Conservation (phyloP, 2,888 invertebrate species). For the Cynaeus angustus region DNA sequence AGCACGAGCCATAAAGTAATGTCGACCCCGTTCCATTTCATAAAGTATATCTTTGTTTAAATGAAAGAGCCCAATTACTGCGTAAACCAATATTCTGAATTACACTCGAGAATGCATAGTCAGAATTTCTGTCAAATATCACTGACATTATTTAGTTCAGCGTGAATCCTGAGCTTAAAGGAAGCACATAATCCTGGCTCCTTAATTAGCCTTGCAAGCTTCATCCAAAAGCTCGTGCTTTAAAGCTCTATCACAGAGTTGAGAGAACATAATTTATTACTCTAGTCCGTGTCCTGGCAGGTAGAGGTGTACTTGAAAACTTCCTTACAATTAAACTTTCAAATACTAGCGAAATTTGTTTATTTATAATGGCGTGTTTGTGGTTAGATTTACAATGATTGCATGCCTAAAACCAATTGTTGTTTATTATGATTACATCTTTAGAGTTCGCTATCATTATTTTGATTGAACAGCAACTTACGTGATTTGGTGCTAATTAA, state of each 20-base stretch:
- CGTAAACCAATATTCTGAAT: conserved; percentile 39
- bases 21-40: conserved; percentile 4
- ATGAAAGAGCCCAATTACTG: conserved; percentile 18
- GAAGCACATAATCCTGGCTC: conserved; percentile 54
- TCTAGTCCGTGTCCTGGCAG: conserved; percentile 35
- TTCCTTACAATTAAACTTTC: conserved; percentile 32
- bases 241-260: conserved; percentile 50
- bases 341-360: conserved; percentile 16
- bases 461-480: conserved; percentile 11
- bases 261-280: conserved; percentile 51
- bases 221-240: conserved; percentile 50
- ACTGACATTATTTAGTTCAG: conserved; percentile 53
- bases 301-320: conserved; percentile 31
- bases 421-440: conserved; percentile 24
- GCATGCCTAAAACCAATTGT: conserved; percentile 25
- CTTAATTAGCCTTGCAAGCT: conserved; percentile 55
- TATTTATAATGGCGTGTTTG: conserved; percentile 36
- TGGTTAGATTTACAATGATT: conserved; percentile 10
- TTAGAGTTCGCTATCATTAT: conserved; percentile 17
- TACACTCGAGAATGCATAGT: conserved; percentile 42
- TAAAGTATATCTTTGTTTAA: conserved; percentile 1
- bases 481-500: neutral
- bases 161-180: conserved; percentile 53
- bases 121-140: conserved; percentile 56
- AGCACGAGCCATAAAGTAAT: conserved; percentile 7